A percentile compares a stretch with the other conserved stretches of the same genome.
These are phyloP conservation scores for Cerastis leucographa DNA, from an alignment of 2,888 invertebrate genomes.

Conservation along the genomic window DNA sequence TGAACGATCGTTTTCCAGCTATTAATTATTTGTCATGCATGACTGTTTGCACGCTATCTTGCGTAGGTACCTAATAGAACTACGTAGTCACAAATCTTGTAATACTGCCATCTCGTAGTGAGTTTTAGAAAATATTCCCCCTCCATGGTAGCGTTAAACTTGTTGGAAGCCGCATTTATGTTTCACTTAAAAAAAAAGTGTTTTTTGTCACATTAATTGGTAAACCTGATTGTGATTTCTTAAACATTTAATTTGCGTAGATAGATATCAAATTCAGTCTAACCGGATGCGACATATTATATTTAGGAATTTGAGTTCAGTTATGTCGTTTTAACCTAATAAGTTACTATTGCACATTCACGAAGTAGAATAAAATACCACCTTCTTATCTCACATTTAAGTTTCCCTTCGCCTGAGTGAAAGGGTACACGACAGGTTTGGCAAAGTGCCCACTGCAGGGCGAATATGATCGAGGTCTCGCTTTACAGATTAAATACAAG, in stretches of 20 bases:
- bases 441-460: constrained; percentile 23
- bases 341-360: neutral
- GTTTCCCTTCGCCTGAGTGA: constrained; percentile 18
- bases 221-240: neutral
- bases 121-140: too few relatives aligned
- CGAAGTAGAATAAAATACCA: constrained; percentile 21
- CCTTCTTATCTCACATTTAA: neutral
- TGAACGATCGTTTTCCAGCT: too few relatives aligned
- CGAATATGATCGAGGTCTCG: constrained; percentile 27
- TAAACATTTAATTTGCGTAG: neutral
- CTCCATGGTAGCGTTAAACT: too few relatives aligned
- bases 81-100: too few relatives aligned
- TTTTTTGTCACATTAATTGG: neutral
- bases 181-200: too few relatives aligned
- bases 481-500: constrained; percentile 1
- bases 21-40: too few relatives aligned
- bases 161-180: too few relatives aligned
- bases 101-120: too few relatives aligned
- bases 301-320: neutral
- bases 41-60: too few relatives aligned
- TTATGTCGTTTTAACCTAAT: neutral
- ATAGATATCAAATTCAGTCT: neutral
- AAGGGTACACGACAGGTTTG: constrained; percentile 35
- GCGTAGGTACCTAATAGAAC: too few relatives aligned
- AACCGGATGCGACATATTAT: neutral